Base-by-base conservation (phyloP, 37 sponge, comb jelly and placozoan genomes). In the Cladorhizidae sp. region DNA sequence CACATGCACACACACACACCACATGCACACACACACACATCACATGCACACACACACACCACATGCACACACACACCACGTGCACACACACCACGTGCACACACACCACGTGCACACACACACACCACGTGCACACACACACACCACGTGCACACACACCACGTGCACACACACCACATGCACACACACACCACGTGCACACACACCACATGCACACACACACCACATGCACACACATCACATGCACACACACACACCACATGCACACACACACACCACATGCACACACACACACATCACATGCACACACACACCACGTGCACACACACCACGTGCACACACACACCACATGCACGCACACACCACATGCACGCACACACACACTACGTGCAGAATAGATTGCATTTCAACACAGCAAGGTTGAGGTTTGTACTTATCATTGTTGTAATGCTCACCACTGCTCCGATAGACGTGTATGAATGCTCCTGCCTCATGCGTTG, bases 401-500 rank as follows among this genome's bases (percentile, higher is more conserved):
- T n/a, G n/a, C n/a, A n/a, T n/a, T n/a, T n/a, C n/a, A n/a, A n/a
- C n/a, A n/a, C n/a, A n/a, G n/a, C n/a, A n/a, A n/a, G n/a, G n/a
- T n/a, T n/a, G n/a, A n/a, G n/a, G n/a, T n/a, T n/a, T n/a, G n/a
- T n/a, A n/a, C n/a, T n/a, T n/a, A n/a, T n/a, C n/a, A n/a, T n/a
- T n/a, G n/a, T n/a, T n/a, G n/a, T n/a, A n/a, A 23, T 17, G 17
- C 84, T 67, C 58, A 83, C 84, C 69, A 3, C 1, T 11, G 31
- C 42, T 40, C 36, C 52, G 45, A 38, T 72, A 79, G 62, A 83
- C 54, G 62, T 92, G 92, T 12, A 92, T 87, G 77, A 92, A 92
- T 18, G 87, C 88, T 28, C 92, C 92, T 14, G 81, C 63, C 72
- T 92, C 87, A 54, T 92, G 92, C 21, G 88, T 87, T 35, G 76